phyloP scores from a whole-genome alignment of 2,888 invertebrate species.

The Pogonocherus hispidulus region DNA sequence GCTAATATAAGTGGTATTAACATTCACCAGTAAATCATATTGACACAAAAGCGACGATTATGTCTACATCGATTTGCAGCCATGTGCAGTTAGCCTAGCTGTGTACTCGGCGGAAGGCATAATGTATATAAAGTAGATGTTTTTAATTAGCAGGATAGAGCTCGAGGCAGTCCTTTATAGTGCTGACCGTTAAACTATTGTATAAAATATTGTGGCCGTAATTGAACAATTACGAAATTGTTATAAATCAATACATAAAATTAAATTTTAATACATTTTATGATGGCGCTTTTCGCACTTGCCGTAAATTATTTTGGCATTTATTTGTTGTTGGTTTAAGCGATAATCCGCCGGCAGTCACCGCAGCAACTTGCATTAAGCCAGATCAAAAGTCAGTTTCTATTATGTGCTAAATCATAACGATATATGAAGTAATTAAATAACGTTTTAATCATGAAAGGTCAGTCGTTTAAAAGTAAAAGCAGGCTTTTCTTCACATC shows the following conservation, averaged over 20 bases:
- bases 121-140: neutral
- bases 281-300: constrained; percentile 5
- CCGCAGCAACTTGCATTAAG: neutral
- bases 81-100: neutral
- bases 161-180: neutral
- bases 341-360: neutral
- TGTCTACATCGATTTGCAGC: constrained; percentile 1
- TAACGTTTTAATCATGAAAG: no score
- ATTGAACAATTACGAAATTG: constrained; percentile 4
- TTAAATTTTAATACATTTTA: constrained; percentile 16
- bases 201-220: neutral
- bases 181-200: constrained; percentile 6
- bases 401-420: no score
- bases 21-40: neutral
- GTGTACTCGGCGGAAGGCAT: constrained; percentile 7
- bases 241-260: constrained; percentile 14
- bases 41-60: neutral
- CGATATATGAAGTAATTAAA: no score
- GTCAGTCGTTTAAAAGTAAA: no score
- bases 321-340: constrained; percentile 13
- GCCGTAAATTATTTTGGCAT: constrained; percentile 12
- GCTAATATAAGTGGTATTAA: neutral
- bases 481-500: no score
- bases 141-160: constrained; percentile 1
- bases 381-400: neutral